These are phyloP conservation scores for Stylophora pistillata DNA, from an alignment of 64 coral and sea anemone species.

Conservation along the genomic window DNA sequence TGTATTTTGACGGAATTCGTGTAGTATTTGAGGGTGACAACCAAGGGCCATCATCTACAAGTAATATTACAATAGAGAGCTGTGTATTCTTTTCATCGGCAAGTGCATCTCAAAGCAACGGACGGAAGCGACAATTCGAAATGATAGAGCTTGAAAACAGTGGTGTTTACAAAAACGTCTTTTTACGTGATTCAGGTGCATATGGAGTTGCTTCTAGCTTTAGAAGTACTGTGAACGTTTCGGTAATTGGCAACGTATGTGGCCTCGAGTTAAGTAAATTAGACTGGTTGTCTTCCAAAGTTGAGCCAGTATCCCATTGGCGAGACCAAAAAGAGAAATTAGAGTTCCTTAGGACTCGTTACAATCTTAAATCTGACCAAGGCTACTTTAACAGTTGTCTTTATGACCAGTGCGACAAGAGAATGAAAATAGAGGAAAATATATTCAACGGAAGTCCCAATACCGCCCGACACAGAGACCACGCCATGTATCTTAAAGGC, in stretches of 20 bases:
- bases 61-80: not conserved
- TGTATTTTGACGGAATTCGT: conserved; percentile 34
- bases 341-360: not conserved
- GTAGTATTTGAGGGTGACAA: not conserved
- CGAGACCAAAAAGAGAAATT: not conserved
- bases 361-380: conserved; percentile 11
- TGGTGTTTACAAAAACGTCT: not conserved
- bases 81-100: conserved; percentile 6
- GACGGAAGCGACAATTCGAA: not conserved
- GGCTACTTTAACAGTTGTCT: conserved; percentile 18
- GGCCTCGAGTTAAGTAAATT: conserved; percentile 26
- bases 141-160: not conserved
- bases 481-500: conserved; percentile 51
- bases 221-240: not conserved
- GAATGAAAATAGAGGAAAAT: not conserved
- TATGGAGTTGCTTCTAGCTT: conserved; percentile 9
- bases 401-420: not conserved
- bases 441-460: conserved; percentile 55
- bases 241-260: not conserved
- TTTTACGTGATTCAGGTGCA: conserved; percentile 12
- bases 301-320: not conserved
- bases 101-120: not conserved
- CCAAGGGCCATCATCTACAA: not conserved
- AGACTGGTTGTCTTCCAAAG: conserved; percentile 5
- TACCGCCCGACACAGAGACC: not conserved